phyloP scores from a whole-genome alignment of 2,797 vertebrate genomes.

The Delichon dasypus region DNA sequence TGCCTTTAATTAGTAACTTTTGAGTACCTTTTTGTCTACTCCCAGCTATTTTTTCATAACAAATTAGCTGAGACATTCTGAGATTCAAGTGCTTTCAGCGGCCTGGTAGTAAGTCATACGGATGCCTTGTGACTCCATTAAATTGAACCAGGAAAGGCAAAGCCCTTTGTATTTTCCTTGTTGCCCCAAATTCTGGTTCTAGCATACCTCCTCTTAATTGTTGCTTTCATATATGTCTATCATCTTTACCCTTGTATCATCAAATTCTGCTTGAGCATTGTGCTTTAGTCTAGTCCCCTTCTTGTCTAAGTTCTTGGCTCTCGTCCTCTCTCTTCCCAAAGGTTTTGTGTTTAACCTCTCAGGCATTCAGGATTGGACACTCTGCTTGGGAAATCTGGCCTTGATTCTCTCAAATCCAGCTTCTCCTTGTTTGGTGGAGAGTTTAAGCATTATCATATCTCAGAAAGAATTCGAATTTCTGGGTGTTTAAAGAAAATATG shows the following conservation, averaged over 20 bases:
- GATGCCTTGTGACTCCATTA: neutral
- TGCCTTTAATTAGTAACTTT: neutral
- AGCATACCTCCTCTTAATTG: neutral
- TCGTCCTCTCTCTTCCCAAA: neutral
- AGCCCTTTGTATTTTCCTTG: neutral
- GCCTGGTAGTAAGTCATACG: neutral
- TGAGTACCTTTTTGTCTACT: neutral
- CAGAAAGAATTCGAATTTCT: conserved; percentile 5
- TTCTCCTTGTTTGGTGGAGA: neutral
- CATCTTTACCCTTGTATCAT: neutral
- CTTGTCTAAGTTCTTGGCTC: neutral
- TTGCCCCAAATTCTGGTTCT: neutral
- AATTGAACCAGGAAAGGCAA: neutral
- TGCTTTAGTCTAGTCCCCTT: neutral
- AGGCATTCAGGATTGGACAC: neutral
- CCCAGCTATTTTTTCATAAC: neutral
- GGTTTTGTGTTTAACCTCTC: neutral
- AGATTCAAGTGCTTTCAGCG: too few relatives aligned
- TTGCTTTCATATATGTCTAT: neutral
- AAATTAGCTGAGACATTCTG: neutral
- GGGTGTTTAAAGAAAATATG: neutral
- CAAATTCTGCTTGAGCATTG: fast-evolving
- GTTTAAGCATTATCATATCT: neutral
- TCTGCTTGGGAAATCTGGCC: neutral
- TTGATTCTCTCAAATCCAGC: neutral